Percentiles rank a stretch among this genome's conserved stretches.
These are phyloP conservation scores for Neria commutata DNA, from an alignment of 2,888 invertebrate species.

Conservation along the genomic window DNA sequence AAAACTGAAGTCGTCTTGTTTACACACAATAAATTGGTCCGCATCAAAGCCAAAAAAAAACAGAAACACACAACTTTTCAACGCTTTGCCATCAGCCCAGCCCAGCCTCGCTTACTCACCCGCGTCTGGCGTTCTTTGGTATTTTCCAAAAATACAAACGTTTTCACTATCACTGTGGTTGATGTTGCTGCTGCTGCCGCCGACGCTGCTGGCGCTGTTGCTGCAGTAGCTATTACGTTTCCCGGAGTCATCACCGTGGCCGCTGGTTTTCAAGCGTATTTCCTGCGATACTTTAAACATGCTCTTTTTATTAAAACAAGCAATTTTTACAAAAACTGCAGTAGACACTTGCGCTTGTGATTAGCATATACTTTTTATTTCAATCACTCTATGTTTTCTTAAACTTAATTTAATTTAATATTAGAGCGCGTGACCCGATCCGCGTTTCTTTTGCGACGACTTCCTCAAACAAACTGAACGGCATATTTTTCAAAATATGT, in stretches of 20 bases:
- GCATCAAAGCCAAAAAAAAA: no score
- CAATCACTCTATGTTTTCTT: not conserved
- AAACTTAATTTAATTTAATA: not conserved
- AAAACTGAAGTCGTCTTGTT: no score
- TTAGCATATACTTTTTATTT: not conserved
- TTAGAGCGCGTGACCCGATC: no score
- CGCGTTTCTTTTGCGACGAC: no score
- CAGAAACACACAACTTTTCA: no score
- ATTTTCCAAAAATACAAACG: slow-evolving; percentile 55
- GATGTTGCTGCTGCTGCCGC: slow-evolving; percentile 24
- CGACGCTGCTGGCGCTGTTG: slow-evolving; percentile 26
- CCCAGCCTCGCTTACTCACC: slow-evolving; percentile 55
- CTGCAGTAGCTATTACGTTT: slow-evolving; percentile 13
- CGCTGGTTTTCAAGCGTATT: slow-evolving; percentile 52
- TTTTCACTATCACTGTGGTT: slow-evolving; percentile 37
- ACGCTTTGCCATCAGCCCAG: no score
- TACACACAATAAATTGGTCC: no score
- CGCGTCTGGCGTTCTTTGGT: slow-evolving; percentile 56
- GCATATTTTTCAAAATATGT: no score
- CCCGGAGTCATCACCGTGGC: slow-evolving; percentile 27
- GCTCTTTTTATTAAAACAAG: slow-evolving; percentile 13
- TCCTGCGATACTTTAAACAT: slow-evolving; percentile 61
- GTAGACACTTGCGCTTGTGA: not conserved
- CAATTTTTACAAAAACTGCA: not conserved
- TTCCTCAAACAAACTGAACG: not conserved